These are phyloP conservation scores for Gnathonemus longibarbis DNA, from an alignment of 2,113 vertebrate species.

Conservation along the genomic window DNA sequence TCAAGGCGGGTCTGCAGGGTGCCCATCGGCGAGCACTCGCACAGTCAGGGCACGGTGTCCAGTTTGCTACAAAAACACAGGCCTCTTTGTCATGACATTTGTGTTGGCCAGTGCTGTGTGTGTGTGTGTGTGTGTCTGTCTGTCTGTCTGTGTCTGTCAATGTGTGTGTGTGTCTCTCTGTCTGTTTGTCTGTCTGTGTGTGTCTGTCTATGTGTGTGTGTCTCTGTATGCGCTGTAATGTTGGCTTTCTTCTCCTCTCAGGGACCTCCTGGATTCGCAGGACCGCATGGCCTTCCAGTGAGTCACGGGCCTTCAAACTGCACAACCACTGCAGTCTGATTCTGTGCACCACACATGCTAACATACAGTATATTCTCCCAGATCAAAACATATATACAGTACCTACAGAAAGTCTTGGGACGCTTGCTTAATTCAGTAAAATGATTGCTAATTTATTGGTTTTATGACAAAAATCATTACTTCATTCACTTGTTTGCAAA, in stretches of 20 bases:
- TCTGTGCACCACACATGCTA: background rate
- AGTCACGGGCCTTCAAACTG: slow-evolving; percentile 42
- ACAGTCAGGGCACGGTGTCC: background rate
- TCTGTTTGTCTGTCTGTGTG: background rate
- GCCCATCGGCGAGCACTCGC: background rate
- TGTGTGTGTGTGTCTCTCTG: too few relatives aligned
- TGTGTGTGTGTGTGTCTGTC: background rate
- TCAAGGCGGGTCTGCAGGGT: background rate
- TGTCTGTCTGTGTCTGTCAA: background rate
- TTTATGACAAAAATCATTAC: background rate
- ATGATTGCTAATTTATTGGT: background rate
- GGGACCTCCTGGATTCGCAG: slow-evolving; percentile 60
- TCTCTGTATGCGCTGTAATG: background rate
- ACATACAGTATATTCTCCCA: background rate
- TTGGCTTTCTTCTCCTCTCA: slow-evolving; percentile 47
- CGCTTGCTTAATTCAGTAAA: background rate
- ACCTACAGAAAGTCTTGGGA: background rate
- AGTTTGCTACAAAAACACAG: background rate
- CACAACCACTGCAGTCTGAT: background rate
- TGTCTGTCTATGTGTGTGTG: too few relatives aligned
- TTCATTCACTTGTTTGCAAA: background rate
- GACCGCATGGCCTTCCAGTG: slow-evolving; percentile 63
- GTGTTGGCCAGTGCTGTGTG: background rate
- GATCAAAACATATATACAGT: background rate
- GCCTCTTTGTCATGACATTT: background rate